Percentiles rank a stretch among this genome's conserved stretches.
Evolutionary conservation across 1,140 invertebrate species (phyloP).

Genomic region (Drosophila seguyi): DNA sequence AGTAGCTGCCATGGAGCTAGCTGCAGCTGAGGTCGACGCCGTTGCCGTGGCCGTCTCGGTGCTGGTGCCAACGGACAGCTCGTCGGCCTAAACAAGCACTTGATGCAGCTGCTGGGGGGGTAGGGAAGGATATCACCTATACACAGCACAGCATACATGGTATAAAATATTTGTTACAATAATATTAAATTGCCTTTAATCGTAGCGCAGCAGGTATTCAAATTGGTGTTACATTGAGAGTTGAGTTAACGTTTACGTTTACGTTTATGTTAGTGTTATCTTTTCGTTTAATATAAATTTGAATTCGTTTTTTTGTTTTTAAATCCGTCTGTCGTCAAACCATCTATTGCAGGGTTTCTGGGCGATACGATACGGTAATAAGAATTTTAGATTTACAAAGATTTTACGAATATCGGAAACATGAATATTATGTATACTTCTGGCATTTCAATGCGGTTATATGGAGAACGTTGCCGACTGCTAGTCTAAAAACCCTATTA

Average conservation of each 20-base stretch:
- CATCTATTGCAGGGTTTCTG: not conserved
- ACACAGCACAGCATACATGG: slow-evolving; percentile 22
- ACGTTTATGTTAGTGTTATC: slow-evolving; percentile 10
- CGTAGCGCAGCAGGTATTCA: slow-evolving; percentile 10
- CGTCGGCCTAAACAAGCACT: slow-evolving; percentile 18
- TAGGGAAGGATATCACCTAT: slow-evolving; percentile 24
- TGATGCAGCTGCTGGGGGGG: not conserved
- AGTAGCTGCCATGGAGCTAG: slow-evolving; percentile 69
- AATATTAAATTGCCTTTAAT: slow-evolving; percentile 37
- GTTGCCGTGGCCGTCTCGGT: slow-evolving; percentile 25
- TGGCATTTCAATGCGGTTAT: slow-evolving; percentile 43
- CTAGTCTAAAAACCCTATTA: slow-evolving; percentile 53
- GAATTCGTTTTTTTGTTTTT: slow-evolving; percentile 21
- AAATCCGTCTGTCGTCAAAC: slow-evolving; percentile 8
- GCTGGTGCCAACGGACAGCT: slow-evolving; percentile 37
- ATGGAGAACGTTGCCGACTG: slow-evolving; percentile 32
- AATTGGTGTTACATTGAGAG: slow-evolving; percentile 21
- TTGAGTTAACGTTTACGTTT: slow-evolving; percentile 24
- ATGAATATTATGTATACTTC: slow-evolving; percentile 37
- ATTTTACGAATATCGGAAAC: slow-evolving; percentile 9
- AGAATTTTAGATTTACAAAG: slow-evolving; percentile 27
- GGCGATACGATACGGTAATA: not conserved
- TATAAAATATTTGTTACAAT: slow-evolving; percentile 45
- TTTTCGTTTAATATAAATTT: slow-evolving; percentile 28
- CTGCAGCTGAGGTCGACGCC: slow-evolving; percentile 18